Conservation (phyloP, 2,113 vertebrate species). For the Festucalex cinctus region DNA sequence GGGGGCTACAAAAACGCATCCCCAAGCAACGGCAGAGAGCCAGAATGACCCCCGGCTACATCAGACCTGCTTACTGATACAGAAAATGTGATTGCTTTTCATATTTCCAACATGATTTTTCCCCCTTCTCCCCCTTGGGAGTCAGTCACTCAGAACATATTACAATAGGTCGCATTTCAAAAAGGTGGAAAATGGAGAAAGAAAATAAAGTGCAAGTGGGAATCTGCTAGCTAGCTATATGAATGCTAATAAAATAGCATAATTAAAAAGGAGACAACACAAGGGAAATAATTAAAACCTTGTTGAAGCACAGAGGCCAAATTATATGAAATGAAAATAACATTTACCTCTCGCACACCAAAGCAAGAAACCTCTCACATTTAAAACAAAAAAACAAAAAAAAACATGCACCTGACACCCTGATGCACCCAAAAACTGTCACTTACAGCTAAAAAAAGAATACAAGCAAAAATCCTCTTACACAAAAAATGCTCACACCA, state of each 20-base stretch:
- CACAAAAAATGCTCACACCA: too few relatives aligned
- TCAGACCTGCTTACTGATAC: conserved; percentile 77
- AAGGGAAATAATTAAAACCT: conserved; percentile 60
- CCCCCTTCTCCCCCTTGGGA: conserved; percentile 65
- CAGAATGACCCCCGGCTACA: conserved; percentile 73
- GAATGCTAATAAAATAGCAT: conserved; percentile 65
- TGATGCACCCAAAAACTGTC: too few relatives aligned
- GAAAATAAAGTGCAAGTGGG: conserved; percentile 48
- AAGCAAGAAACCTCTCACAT: too few relatives aligned
- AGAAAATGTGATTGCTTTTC: conserved; percentile 80
- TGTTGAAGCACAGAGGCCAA: conserved; percentile 56
- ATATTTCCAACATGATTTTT: conserved; percentile 61
- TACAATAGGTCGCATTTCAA: conserved; percentile 51
- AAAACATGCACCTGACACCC: too few relatives aligned
- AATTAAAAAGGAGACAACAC: conserved; percentile 42
- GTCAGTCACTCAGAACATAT: conserved; percentile 61
- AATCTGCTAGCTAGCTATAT: conserved; percentile 59
- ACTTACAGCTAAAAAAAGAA: too few relatives aligned
- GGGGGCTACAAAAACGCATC: conserved; percentile 67
- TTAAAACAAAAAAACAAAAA: too few relatives aligned
- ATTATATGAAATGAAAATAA: conserved; percentile 54
- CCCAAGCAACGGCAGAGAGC: conserved; percentile 69
- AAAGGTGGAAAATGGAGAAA: neutral
- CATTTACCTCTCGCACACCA: neutral
- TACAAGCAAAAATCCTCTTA: too few relatives aligned